Base-by-base conservation (phyloP, 2,113 vertebrate genomes). In the Mellivora capensis region DNA sequence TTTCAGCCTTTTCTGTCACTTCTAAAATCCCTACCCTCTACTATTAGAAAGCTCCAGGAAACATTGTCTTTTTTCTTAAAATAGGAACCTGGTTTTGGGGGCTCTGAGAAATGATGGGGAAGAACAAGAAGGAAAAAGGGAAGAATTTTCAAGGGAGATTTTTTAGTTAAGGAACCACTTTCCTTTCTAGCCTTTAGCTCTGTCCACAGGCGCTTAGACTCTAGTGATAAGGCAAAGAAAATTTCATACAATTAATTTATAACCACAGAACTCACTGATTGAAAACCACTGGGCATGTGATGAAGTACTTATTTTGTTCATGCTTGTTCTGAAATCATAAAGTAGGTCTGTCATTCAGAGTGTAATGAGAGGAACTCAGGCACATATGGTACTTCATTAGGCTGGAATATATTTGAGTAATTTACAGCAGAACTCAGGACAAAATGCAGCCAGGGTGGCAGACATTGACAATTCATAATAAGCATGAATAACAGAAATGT, bases 301-400 rank as follows among this genome's bases (percentile, higher is more conserved):
- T 95, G 25, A 95, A 95, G 82, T 76, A 37, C 86, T 98, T 94
- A 69, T 95, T 96, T 92, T 97, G 71, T 91, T 81, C 64, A 14
- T 93, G 39, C 52, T 97, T 31, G 62, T 97, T 95, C 91, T 96
- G 90, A 94, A 97, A 91, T 95, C 77, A 90, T 94, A 59, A 97
- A 95, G 81, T 95, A 69, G 37, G 64, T 44, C 87, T 96, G 74
- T 94, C 90, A 95, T 96, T 96, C 39, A 90, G 2, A 95, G 77
- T 82, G n/a, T 96, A 88, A 79, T 92, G 95, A 96, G 79, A 93
- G 76, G 92, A 92, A 95, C 81, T 85, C 90, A 77, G 93, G 90
- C 80, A 90, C 83, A 82, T 80, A 85, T 87, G 92, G 69, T 81
- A 57, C 87, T 97, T 96, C 92, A 87, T 97, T 97, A 96, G 93